A percentile compares a stretch with the other conserved stretches of the same genome.
phyloP scores from a whole-genome alignment of 2,797 vertebrate genomes.

The Malurus leucopterus region DNA sequence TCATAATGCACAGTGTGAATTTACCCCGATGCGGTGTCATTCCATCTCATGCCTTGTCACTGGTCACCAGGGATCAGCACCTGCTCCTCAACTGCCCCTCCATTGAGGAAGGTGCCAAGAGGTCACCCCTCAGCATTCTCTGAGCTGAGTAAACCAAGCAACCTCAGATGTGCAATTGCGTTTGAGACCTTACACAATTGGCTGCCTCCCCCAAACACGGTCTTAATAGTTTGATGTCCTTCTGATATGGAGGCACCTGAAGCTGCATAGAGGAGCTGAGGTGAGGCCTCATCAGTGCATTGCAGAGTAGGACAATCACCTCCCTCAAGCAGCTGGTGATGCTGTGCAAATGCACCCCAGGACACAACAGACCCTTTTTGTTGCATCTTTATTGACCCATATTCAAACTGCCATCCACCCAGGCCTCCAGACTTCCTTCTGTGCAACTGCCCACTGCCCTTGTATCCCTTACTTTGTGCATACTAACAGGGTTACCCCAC shows the following conservation, averaged over 20 bases:
- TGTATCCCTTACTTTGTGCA: rapidly evolving
- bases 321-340: rapidly evolving
- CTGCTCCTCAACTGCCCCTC: rapidly evolving
- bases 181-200: not conserved
- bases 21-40: not conserved
- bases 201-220: not conserved
- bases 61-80: not conserved
- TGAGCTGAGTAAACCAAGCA: not conserved
- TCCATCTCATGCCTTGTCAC: rapidly evolving
- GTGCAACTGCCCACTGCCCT: rapidly evolving
- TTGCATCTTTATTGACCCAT: not conserved
- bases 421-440: not conserved
- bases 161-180: not conserved
- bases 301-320: rapidly evolving
- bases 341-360: not conserved
- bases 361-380: no score
- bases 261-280: rapidly evolving
- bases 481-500: rapidly evolving
- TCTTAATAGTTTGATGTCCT: not conserved
- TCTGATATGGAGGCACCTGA: rapidly evolving
- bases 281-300: rapidly evolving
- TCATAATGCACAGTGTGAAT: rapidly evolving
- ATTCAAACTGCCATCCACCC: not conserved
- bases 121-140: not conserved
- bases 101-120: rapidly evolving